Evolutionary conservation across 2,888 invertebrate species (phyloP).

Genomic region (Sceliomorpha sp.): DNA sequence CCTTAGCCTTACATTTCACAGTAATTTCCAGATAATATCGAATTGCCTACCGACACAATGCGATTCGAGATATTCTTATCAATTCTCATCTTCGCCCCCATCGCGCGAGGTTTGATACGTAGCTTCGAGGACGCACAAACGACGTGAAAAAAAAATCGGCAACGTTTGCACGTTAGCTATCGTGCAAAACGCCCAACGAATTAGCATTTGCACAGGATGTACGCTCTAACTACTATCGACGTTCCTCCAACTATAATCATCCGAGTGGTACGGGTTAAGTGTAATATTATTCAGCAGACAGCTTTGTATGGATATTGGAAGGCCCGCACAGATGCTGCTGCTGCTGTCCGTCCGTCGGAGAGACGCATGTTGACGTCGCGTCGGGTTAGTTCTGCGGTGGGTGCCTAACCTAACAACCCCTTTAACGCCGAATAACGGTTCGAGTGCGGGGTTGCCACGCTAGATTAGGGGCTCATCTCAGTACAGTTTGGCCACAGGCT

Average conservation of each 20-base stretch:
- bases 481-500: constrained; percentile 61
- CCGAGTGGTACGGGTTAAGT: constrained; percentile 76
- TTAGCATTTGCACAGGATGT: constrained; percentile 80
- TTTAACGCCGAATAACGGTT: constrained; percentile 64
- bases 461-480: constrained; percentile 60
- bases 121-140: constrained; percentile 34
- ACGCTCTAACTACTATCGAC: constrained; percentile 81
- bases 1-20: no score
- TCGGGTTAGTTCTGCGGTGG: constrained; percentile 65
- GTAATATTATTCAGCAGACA: constrained; percentile 80
- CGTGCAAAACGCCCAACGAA: constrained; percentile 65
- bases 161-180: constrained; percentile 53
- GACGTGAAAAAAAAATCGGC: constrained; percentile 45
- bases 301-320: constrained; percentile 78
- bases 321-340: constrained; percentile 78
- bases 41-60: no score
- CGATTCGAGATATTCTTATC: constrained; percentile 43
- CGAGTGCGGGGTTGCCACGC: constrained; percentile 57
- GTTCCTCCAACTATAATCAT: constrained; percentile 80
- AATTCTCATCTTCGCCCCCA: constrained; percentile 27
- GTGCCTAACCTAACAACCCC: constrained; percentile 70
- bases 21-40: no score
- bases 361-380: constrained; percentile 59
- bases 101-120: constrained; percentile 21
- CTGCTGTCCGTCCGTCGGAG: constrained; percentile 71